phyloP scores from a whole-genome alignment of 2,888 invertebrate genomes.

The Eulithis testata region DNA sequence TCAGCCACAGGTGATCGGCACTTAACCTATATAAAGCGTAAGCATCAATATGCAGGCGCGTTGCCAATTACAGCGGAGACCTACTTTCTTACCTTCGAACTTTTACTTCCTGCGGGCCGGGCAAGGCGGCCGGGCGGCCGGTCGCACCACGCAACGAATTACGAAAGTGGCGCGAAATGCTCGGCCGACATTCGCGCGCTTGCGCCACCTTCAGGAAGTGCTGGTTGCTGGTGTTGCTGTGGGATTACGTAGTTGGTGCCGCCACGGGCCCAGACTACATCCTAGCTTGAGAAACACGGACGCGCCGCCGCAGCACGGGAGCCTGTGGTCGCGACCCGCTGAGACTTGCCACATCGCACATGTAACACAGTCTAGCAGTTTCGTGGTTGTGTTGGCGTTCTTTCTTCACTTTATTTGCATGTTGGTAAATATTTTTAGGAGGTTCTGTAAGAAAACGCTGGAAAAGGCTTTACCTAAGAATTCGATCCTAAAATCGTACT shows the following conservation, averaged over 20 bases:
- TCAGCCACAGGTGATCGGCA: slow-evolving; percentile 57
- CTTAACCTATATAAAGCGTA: slow-evolving; percentile 69
- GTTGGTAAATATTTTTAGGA: slow-evolving; percentile 9
- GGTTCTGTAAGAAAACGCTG: background rate
- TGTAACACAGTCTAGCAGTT: slow-evolving; percentile 29
- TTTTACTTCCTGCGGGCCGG: slow-evolving; percentile 84
- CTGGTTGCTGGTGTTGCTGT: slow-evolving; percentile 75
- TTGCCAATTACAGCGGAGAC: slow-evolving; percentile 83
- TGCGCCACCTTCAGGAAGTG: slow-evolving; percentile 84
- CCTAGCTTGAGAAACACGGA: slow-evolving; percentile 60
- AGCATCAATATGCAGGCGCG: slow-evolving; percentile 81
- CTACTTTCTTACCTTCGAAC: slow-evolving; percentile 85
- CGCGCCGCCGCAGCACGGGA: slow-evolving; percentile 48
- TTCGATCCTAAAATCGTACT: too few species aligned
- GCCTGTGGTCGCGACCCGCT: slow-evolving; percentile 56
- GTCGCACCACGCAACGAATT: slow-evolving; percentile 82
- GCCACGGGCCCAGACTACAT: slow-evolving; percentile 58
- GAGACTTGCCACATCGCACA: slow-evolving; percentile 40
- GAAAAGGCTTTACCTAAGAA: background rate
- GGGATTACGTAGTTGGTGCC: slow-evolving; percentile 76
- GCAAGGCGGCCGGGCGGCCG: slow-evolving; percentile 67
- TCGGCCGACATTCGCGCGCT: slow-evolving; percentile 83
- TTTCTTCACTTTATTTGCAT: slow-evolving; percentile 41
- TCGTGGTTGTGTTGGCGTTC: slow-evolving; percentile 44
- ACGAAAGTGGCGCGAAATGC: slow-evolving; percentile 85